Evolutionary conservation across 2,888 invertebrate species (phyloP).

Genomic region (Rosalia funebris): DNA sequence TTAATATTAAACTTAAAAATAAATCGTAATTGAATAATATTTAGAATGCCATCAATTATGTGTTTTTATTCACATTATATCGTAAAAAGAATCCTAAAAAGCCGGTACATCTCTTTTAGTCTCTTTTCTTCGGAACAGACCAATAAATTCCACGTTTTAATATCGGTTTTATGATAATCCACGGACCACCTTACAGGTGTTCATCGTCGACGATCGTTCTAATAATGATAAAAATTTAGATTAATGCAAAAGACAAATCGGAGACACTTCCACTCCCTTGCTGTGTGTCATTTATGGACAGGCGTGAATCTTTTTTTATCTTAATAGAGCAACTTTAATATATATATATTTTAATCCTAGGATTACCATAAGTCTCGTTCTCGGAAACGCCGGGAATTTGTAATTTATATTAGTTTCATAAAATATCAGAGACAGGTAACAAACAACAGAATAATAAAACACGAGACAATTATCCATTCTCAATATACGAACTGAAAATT

Average conservation of each 20-base stretch:
- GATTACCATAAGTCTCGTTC: too few relatives aligned
- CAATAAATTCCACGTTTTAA: conserved; percentile 17
- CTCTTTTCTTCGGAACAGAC: background rate
- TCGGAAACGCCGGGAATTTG: too few relatives aligned
- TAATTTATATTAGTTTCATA: too few relatives aligned
- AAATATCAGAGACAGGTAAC: too few relatives aligned
- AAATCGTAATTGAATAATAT: background rate
- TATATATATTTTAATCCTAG: too few relatives aligned
- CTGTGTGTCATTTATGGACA: too few relatives aligned
- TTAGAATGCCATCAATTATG: background rate
- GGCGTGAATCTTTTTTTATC: too few relatives aligned
- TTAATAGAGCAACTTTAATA: too few relatives aligned
- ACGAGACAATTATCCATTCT: too few relatives aligned
- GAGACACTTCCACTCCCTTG: background rate
- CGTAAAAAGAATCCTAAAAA: background rate
- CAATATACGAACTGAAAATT: too few relatives aligned
- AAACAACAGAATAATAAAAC: too few relatives aligned
- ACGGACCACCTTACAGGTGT: conserved; percentile 6
- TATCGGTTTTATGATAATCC: conserved; percentile 14
- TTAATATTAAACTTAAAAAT: too few relatives aligned
- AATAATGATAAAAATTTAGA: background rate
- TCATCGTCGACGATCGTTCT: background rate
- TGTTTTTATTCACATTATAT: background rate
- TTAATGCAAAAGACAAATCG: background rate
- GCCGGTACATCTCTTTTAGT: background rate